Conservation (phyloP, 2,113 vertebrate species). For the Zootoca vivipara region DNA sequence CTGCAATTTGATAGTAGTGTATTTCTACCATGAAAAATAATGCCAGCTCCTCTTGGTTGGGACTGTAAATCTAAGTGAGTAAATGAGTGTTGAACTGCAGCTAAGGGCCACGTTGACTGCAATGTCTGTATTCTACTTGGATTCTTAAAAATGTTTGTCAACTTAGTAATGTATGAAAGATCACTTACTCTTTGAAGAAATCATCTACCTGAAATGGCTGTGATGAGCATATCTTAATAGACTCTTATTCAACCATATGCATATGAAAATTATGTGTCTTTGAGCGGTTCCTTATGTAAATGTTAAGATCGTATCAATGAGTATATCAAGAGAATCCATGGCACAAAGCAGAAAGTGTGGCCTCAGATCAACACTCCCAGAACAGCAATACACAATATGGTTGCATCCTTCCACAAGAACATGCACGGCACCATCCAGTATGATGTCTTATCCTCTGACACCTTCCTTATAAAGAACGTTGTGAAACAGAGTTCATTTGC, state of each 20-base stretch:
- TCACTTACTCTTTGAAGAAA: background rate
- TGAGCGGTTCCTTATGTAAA: background rate
- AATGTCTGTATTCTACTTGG: background rate
- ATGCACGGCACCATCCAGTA: too few species aligned
- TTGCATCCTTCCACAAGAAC: too few species aligned
- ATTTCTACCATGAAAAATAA: background rate
- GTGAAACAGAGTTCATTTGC: too few species aligned
- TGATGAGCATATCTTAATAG: too few species aligned
- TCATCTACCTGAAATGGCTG: background rate
- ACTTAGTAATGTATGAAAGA: background rate
- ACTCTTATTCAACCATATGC: background rate
- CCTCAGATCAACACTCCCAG: too few species aligned
- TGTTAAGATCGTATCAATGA: background rate
- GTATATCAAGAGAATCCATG: background rate
- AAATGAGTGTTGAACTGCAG: constrained; percentile 1
- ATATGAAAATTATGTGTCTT: background rate
- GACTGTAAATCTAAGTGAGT: constrained; percentile 35
- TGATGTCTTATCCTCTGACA: too few species aligned
- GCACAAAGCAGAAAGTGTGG: too few species aligned
- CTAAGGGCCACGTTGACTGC: background rate
- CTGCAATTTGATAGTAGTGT: constrained; percentile 29
- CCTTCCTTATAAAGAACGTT: too few species aligned
- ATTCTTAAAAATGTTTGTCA: background rate
- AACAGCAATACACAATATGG: too few species aligned
- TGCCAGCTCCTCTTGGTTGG: constrained; percentile 18